These are phyloP conservation scores for Numenius arquata DNA, from an alignment of 2,113 vertebrate genomes.

Conservation along the genomic window DNA sequence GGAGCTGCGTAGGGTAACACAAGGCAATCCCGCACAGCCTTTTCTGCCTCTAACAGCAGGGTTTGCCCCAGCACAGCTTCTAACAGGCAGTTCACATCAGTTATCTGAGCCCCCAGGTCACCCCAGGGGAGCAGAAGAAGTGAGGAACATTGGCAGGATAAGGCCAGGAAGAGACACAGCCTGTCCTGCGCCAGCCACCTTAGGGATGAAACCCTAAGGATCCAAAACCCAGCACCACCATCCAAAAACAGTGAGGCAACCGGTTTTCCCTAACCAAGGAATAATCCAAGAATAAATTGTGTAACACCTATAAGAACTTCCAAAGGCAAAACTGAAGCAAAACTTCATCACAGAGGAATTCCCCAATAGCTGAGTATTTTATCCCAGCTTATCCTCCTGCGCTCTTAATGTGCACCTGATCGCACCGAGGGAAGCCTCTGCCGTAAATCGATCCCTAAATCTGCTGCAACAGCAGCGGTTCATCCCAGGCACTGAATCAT, in stretches of 20 bases:
- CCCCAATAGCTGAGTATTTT: neutral
- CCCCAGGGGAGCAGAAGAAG: neutral
- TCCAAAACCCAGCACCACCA: neutral
- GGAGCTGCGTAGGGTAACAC: neutral
- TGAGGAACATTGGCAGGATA: neutral
- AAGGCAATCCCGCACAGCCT: neutral
- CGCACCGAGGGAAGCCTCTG: neutral
- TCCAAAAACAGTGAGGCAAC: neutral
- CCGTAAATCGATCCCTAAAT: conserved; percentile 17
- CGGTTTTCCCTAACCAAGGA: neutral
- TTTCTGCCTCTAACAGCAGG: neutral
- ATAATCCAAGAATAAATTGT: neutral
- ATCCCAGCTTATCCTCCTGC: neutral
- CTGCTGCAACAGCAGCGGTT: neutral
- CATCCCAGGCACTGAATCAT: conserved; percentile 25
- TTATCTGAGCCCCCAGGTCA: neutral
- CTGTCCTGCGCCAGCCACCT: neutral
- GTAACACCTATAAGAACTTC: neutral
- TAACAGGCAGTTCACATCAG: neutral
- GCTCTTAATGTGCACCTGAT: neutral
- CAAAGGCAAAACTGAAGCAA: neutral
- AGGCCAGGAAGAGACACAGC: neutral
- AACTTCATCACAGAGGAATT: neutral
- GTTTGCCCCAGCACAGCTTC: neutral
- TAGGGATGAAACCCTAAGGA: neutral